phyloP scores from a whole-genome alignment of 2,888 invertebrate genomes.

The Tachina lurida region DNA sequence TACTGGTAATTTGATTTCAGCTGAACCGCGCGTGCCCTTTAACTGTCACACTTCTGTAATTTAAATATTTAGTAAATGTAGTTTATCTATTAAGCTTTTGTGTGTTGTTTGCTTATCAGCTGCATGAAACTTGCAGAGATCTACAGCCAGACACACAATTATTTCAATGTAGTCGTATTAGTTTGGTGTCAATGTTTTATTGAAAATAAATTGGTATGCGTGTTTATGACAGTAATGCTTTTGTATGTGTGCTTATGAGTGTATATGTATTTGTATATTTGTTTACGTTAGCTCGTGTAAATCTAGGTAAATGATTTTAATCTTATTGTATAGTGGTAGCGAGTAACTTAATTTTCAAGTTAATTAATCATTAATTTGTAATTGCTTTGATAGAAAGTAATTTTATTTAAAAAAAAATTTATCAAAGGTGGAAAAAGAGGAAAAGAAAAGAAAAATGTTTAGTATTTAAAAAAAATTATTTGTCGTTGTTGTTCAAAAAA shows the following conservation, averaged over 20 bases:
- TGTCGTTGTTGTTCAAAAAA: too few relatives aligned
- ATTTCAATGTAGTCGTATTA: conserved; percentile 1
- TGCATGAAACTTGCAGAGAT: conserved; percentile 1
- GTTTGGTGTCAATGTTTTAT: conserved; percentile 19
- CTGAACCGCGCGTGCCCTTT: neutral
- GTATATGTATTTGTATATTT: neutral
- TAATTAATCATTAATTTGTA: conserved; percentile 68
- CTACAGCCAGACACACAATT: neutral
- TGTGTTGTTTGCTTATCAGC: conserved; percentile 34
- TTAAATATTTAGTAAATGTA: conserved; percentile 48
- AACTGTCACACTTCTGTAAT: neutral
- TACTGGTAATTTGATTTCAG: too few relatives aligned
- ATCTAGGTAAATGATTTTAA: neutral
- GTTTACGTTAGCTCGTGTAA: neutral
- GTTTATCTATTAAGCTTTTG: conserved; percentile 38
- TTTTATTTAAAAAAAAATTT: conserved; percentile 1
- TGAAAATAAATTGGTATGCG: conserved; percentile 20
- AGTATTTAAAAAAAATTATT: too few relatives aligned
- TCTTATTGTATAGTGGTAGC: neutral
- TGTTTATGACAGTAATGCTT: neutral
- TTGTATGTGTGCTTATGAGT: neutral
- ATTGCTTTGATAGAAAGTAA: conserved; percentile 58
- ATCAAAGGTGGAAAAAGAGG: neutral
- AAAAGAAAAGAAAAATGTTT: too few relatives aligned
- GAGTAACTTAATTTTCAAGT: conserved; percentile 40